A percentile compares a stretch with the other conserved stretches of the same genome.
Evolutionary conservation across 2,113 vertebrate species (phyloP).

Genomic region (Mesocricetus auratus): DNA sequence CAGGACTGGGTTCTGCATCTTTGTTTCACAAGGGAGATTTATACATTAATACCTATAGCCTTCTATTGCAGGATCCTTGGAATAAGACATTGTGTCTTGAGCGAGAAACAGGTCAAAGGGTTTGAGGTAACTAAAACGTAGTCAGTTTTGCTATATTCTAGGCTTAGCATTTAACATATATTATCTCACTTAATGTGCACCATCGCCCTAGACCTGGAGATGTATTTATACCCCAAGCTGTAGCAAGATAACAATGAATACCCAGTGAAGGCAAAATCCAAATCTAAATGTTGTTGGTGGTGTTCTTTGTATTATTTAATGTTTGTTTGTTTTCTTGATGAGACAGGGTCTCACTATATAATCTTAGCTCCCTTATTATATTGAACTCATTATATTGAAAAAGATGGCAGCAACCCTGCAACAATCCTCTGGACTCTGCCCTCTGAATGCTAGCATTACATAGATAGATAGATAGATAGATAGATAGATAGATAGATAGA

Average conservation of each 20-base stretch:
- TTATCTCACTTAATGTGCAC: conserved; percentile 60
- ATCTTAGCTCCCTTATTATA: not conserved
- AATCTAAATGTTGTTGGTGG: not conserved
- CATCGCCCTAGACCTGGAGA: not conserved
- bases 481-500: not conserved
- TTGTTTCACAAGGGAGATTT: conserved; percentile 62
- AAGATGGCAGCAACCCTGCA: not conserved
- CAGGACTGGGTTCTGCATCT: conserved; percentile 24
- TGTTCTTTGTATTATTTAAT: not conserved
- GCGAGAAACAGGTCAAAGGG: conserved; percentile 57
- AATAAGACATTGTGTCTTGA: conserved; percentile 32
- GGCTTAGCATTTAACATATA: conserved; percentile 56
- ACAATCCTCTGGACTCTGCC: not conserved
- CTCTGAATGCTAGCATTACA: not conserved
- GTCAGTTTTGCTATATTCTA: not conserved
- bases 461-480: not conserved
- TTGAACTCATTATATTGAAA: not conserved
- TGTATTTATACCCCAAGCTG: not conserved
- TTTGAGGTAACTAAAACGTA: conserved; percentile 42
- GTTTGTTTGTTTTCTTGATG: not conserved
- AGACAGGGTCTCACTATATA: not conserved
- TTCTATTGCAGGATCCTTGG: conserved; percentile 26
- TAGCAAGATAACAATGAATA: not conserved
- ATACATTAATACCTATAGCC: conserved; percentile 61
- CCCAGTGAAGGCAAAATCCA: not conserved